These are phyloP conservation scores for Hypotaenidia okinawae DNA, from an alignment of 2,797 vertebrate species.

Conservation along the genomic window DNA sequence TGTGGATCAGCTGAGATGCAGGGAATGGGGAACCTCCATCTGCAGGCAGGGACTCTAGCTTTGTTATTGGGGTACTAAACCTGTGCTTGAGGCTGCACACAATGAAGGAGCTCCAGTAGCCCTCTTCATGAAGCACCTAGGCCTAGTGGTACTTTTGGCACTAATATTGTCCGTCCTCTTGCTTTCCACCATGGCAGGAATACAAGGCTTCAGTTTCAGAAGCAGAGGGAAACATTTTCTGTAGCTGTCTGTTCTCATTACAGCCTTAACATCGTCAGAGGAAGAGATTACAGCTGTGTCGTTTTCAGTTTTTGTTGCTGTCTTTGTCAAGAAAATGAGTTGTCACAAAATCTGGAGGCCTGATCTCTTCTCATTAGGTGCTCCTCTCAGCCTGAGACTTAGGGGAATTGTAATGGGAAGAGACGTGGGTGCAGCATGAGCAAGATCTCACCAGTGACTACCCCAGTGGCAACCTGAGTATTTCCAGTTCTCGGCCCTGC, in stretches of 20 bases:
- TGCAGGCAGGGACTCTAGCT: neutral
- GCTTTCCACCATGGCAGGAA: neutral
- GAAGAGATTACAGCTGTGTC: conserved; percentile 29
- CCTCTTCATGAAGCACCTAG: neutral
- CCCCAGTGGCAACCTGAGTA: neutral
- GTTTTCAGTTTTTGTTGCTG: conserved; percentile 1
- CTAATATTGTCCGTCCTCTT: neutral
- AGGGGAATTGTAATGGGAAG: neutral
- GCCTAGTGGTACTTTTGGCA: neutral
- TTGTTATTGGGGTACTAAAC: neutral
- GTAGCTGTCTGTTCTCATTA: conserved; percentile 41
- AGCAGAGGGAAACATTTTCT: conserved; percentile 8
- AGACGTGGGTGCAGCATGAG: neutral
- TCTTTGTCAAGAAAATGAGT: conserved; percentile 50
- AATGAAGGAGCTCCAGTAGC: neutral
- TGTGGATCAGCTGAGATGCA: neutral
- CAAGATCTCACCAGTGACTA: neutral
- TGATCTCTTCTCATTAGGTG: conserved; percentile 27
- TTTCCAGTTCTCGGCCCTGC: neutral
- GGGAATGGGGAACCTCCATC: neutral
- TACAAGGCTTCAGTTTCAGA: neutral
- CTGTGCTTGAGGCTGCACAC: neutral
- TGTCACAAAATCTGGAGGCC: conserved; percentile 26
- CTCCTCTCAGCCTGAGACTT: neutral
- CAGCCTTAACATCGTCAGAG: neutral